These are phyloP conservation scores for Kradibia gibbosae DNA, from an alignment of 1,140 invertebrate genomes.

Conservation along the genomic window DNA sequence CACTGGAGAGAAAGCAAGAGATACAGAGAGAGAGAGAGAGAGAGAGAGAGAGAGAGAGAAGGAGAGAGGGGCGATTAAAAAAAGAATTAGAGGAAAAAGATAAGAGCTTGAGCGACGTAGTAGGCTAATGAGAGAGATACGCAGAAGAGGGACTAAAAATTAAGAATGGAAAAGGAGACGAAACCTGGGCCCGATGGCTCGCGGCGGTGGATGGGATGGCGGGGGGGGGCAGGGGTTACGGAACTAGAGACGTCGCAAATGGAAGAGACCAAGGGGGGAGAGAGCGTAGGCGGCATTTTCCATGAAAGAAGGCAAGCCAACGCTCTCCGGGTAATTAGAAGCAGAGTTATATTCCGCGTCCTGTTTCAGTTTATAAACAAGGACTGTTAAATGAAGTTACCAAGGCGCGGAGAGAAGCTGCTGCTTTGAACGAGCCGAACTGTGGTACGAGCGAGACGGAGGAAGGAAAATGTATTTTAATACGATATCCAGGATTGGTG, in stretches of 20 bases:
- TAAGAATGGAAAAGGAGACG: too few species aligned
- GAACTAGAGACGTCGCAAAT: background rate
- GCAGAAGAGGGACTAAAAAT: slow-evolving; percentile 8
- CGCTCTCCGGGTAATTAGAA: slow-evolving; percentile 66
- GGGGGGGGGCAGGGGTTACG: background rate
- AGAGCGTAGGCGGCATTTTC: slow-evolving; percentile 37
- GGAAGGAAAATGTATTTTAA: slow-evolving; percentile 2
- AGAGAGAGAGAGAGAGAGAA: background rate
- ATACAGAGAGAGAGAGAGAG: slow-evolving; percentile 11
- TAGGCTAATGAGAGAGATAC: slow-evolving; percentile 35
- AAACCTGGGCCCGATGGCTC: too few species aligned
- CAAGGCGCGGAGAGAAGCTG: slow-evolving; percentile 38
- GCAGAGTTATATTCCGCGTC: slow-evolving; percentile 67
- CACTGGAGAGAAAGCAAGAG: slow-evolving; percentile 13
- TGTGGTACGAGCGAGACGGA: background rate
- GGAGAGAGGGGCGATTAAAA: background rate
- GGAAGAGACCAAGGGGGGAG: background rate
- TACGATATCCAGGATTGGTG: background rate
- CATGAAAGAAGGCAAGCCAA: slow-evolving; percentile 65
- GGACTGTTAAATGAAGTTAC: slow-evolving; percentile 68
- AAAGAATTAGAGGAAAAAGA: background rate
- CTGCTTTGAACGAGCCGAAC: background rate
- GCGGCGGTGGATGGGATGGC: slow-evolving; percentile 38
- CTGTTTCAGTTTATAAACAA: slow-evolving; percentile 72
- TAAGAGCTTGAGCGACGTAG: background rate